Base-by-base conservation (phyloP, 2,888 invertebrate genomes). In the Tupiocoris notatus region DNA sequence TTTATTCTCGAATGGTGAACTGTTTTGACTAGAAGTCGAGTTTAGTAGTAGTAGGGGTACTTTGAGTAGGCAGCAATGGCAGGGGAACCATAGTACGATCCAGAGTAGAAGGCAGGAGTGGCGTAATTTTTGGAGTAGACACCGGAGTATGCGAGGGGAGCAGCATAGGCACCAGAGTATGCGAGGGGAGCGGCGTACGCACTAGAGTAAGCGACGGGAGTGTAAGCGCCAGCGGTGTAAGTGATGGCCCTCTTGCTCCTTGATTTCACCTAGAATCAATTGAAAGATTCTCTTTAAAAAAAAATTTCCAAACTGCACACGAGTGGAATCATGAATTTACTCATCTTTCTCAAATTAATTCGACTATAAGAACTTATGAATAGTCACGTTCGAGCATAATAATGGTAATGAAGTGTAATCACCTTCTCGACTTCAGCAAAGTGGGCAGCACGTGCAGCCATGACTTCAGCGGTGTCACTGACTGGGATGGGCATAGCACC, bases 151-250 rank as follows among this genome's bases (percentile, higher is more conserved):
- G 76, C 67, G 66, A 75, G 7, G 70, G 77, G 78, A 56, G 63
- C 77, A 23, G 77, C 23, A 71, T 74, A 59, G 68, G 75, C 58
- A 21, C 59, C 64, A 61, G 73, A 24, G 68, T 77, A 77, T 22
- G 77, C 63, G 18, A 63, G 21, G 75, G 77, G 78, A 62, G 78
- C 74, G 59, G 74, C 77, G 39, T 39, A 39, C 3, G 39, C 65
- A 24, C 76, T 74, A 23, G 75, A 59, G 76, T 79, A 80, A 67
- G 80, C 77, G 16, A 70, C 63, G 56, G 77, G 77, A 58, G 66
- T 21, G 71, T 62, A 64, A n/a, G 67, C 57, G 21, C 76, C 81
- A 3, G 84, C 83, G 0, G 73, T 18, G 71, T 61, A 67, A 23
- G 61, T 59, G 25, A 61, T 20, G 61, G 65, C 66, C 65, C 75